Evolutionary conservation across 2,888 invertebrate genomes (phyloP), one percentile per base, ranked within the genome.

Genomic region (Eumerus sabulonum): DNA sequence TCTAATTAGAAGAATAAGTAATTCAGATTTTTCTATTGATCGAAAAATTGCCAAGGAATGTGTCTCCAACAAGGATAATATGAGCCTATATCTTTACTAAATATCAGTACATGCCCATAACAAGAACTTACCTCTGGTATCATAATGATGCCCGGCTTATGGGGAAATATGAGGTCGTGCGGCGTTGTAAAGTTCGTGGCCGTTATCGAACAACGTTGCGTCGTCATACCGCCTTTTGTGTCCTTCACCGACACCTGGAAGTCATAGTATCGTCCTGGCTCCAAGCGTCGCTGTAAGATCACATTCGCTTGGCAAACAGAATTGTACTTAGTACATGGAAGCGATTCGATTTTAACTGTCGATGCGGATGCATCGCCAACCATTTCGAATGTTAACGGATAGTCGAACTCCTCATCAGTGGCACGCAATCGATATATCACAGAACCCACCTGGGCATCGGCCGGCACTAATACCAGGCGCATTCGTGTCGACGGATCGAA

Each of bases 241-340:
- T 95, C 96, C 84, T 92, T 91, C 64, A 93, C 94, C 13, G 92
- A 91, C 76, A 92, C 90, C 81, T 93, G 91, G 89, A 95, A 96
- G 90, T 96, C 95, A 88, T 96, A 95, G 85, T 94, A 93, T 76
- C 95, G 92, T n/a, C 95, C 95, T 0, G 94, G 92, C 87, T 94
- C 94, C 84, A 97, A 90, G 81, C 93, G 91, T 84, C 93, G 91
- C 82, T 93, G 92, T 82, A 97, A 90, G 82, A 95, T 92, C 83
- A 97, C 93, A 89, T 96, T 96, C 67, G 96, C 96, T 88, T 96
- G 95, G 89, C 96, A 96, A 84, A 95, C 93, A 59, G 95, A 95
- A 90, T 96, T 95, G 90, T 95, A 95, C 83, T 94, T 92, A 71
- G 94, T 94, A 90, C 96, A 96, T 53, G 96, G 95, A 71, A 96